Evolutionary conservation across 2,888 invertebrate genomes (phyloP), one percentile per base, ranked within the genome.

Genomic region (Stegophylla sp.): DNA sequence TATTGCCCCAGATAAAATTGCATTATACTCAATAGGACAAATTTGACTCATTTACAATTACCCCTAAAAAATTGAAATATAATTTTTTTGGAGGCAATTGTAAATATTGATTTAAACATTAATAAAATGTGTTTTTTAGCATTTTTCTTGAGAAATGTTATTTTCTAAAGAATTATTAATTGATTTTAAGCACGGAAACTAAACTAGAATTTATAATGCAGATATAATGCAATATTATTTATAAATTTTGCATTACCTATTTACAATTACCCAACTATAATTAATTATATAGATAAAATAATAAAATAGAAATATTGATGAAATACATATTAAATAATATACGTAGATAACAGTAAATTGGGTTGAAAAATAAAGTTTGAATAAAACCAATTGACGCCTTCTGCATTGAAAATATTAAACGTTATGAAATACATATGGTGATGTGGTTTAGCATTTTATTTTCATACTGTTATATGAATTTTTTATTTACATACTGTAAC

Each of bases 221-320:
- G 17, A 56, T 34, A 56, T 34, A 20, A 53, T 71, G 34, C 5
- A 41, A 71, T 56, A 20, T 53, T 41, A 26, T 71, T 56, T 41
- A 41, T 53, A 71, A 56, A 41, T 28, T 15, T 56, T 71, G 34
- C 34, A 56, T 71, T 56, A 41, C 56, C 71, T 56, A 69, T 69
- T 71, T 71, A 71, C 71, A 71, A 71, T 56, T 71, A 73, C 56
- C 71, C 71, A 53, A 71, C 71, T 71, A n/a, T n/a, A n/a, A n/a
- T n/a, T n/a, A n/a, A n/a, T n/a, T n/a, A n/a, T n/a, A n/a, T n/a
- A n/a, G n/a, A n/a, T n/a, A n/a, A n/a, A n/a, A n/a, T n/a, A n/a
- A n/a, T n/a, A n/a, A n/a, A n/a, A n/a, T n/a, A n/a, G n/a, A n/a
- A n/a, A n/a, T n/a, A n/a, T n/a, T n/a, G n/a, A n/a, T n/a, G n/a